Base-by-base conservation (phyloP, 2,888 invertebrate species). In the Palloptera scutellata region DNA sequence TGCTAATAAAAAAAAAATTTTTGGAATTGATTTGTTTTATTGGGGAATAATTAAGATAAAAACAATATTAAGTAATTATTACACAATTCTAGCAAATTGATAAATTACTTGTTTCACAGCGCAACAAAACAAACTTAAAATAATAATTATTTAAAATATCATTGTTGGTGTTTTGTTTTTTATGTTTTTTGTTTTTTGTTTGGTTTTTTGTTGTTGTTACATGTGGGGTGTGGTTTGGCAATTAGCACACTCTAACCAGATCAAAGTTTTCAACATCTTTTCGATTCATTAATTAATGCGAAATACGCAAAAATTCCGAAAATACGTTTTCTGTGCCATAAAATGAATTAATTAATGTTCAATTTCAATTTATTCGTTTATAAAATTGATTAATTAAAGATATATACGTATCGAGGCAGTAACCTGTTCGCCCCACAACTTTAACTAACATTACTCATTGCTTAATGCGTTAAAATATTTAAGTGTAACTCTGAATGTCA, bases 21-120 rank as follows among this genome's bases (percentile, higher is more conserved):
- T 4, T 2, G 6, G 30, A 30, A 30, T 4, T 30, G 30, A 30
- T 30, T 30, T 40, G 20, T 43, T 53, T 42, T 43, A 65, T 59
- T 60, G 59, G 53, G 59, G 42, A 52, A 65, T 53, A 59, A 59
- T 30, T 63, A 54, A 55, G 45, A 12, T 30, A 55, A 63, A 63
- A 13, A 15, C 5, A 13, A 9, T n/a, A n/a, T n/a, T n/a, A n/a
- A 5, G 48, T 48, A 48, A 48, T 48, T 48, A 48, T 15, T 30
- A 30, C 30, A 30, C 48, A 13, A 13, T 58, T 43, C 13, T 17
- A 58, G 17, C n/a, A 42, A 17, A 40, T 42, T 43, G 15, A 17
- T n/a, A n/a, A 54, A 43, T 58, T 58, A 58, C 43, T 13, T 48
- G 11, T n/a, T 15, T 48, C 42, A 52, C 53, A 61, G n/a, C n/a